phyloP scores from a whole-genome alignment of 92 coral and sea anemone genomes.

The Siderastrea siderea region DNA sequence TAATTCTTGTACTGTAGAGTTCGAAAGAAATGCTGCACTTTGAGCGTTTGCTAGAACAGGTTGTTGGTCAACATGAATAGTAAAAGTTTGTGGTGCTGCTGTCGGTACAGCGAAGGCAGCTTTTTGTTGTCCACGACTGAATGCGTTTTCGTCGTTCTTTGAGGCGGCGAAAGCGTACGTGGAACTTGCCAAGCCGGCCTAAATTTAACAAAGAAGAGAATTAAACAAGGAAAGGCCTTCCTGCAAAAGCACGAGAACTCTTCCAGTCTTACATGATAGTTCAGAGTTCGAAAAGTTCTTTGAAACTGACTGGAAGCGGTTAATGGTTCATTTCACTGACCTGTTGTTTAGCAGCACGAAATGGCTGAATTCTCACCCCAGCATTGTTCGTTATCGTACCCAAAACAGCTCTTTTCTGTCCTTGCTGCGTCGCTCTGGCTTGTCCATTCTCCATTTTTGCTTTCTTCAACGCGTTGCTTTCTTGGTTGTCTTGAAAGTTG shows the following conservation, averaged over 20 bases:
- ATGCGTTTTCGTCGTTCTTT: conserved; percentile 95
- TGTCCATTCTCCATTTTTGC: conserved; percentile 90
- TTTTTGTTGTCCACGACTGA: conserved; percentile 78
- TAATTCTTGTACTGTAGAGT: conserved; percentile 63
- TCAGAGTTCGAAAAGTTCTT: conserved; percentile 16
- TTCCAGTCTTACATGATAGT: background rate
- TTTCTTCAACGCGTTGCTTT: conserved; percentile 79
- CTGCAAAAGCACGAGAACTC: background rate
- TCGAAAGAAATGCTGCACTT: conserved; percentile 16
- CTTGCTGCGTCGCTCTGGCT: conserved; percentile 71
- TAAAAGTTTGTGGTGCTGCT: conserved; percentile 79
- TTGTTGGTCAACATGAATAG: conserved; percentile 87
- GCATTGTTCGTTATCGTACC: conserved; percentile 95
- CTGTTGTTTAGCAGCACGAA: conserved; percentile 92
- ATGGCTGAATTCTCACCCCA: conserved; percentile 94
- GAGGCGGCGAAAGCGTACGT: conserved; percentile 52
- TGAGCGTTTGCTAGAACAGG: conserved; percentile 65
- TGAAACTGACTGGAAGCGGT: conserved; percentile 13
- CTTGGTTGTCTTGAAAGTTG: conserved; percentile 82
- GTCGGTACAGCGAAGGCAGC: conserved; percentile 81
- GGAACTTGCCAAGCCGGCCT: conserved; percentile 74
- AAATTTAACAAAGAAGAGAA: conserved; percentile 33
- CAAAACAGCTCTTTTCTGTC: conserved; percentile 94
- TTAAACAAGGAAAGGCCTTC: background rate
- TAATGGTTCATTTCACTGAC: conserved; percentile 26